Evolutionary conservation across 92 coral and sea anemone genomes (phyloP).

Genomic region (Ricordea florida): DNA sequence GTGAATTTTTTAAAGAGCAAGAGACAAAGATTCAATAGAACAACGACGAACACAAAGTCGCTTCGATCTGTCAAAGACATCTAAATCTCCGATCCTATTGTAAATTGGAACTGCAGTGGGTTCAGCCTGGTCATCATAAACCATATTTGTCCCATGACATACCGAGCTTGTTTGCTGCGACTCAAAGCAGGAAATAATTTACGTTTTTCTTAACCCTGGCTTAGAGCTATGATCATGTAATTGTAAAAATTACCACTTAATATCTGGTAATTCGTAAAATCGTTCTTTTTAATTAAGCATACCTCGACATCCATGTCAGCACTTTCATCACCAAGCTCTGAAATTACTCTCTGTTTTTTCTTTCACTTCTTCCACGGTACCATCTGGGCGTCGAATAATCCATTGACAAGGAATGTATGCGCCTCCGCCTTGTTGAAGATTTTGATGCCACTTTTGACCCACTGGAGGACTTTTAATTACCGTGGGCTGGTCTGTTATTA

Average conservation of each 20-base stretch:
- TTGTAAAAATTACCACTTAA: background rate
- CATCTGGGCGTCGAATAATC: too few species aligned
- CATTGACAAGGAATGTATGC: background rate
- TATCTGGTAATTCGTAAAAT: background rate
- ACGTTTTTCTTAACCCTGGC: too few species aligned
- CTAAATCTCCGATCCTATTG: background rate
- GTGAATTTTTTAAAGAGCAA: background rate
- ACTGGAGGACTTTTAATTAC: constrained; percentile 3
- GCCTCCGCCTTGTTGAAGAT: background rate
- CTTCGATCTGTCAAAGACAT: background rate
- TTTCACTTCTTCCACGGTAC: too few species aligned
- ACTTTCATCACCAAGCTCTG: background rate
- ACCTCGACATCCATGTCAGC: background rate
- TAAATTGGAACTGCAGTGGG: background rate
- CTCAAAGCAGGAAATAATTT: background rate
- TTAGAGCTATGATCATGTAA: background rate
- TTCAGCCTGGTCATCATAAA: background rate
- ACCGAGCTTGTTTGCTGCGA: background rate
- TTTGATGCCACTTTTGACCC: constrained; percentile 3
- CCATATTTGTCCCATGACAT: background rate
- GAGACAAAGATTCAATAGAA: background rate
- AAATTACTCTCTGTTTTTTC: background rate
- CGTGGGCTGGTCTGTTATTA: constrained; percentile 14
- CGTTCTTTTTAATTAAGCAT: background rate
- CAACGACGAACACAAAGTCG: background rate